A percentile compares a stretch with the other conserved stretches of the same genome.
These are phyloP conservation scores for Lithophane leautieri DNA, from an alignment of 2,888 invertebrate species.

Conservation along the genomic window DNA sequence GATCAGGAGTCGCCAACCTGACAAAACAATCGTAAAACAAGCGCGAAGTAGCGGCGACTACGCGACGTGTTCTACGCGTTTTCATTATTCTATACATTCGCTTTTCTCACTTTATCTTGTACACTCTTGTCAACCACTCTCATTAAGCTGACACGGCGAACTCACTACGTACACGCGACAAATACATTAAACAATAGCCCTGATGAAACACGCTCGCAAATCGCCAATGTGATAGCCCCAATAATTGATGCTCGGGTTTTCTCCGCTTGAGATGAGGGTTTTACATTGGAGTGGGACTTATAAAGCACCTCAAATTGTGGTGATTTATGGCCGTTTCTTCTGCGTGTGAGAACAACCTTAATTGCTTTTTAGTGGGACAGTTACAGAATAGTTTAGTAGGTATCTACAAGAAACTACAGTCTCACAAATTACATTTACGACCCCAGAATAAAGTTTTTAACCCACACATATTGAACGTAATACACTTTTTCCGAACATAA, in stretches of 20 bases:
- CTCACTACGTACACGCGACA: too few relatives aligned
- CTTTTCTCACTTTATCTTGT: too few relatives aligned
- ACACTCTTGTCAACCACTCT: too few relatives aligned
- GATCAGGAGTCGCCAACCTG: not conserved
- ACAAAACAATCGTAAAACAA: not conserved
- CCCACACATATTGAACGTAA: constrained; percentile 8
- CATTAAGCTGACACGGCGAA: too few relatives aligned
- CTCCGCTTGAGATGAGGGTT: too few relatives aligned
- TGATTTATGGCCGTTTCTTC: not conserved
- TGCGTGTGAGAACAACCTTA: not conserved
- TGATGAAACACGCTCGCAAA: too few relatives aligned
- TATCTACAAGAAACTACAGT: not conserved
- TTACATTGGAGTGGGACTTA: not conserved
- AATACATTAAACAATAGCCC: too few relatives aligned
- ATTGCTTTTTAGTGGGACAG: not conserved
- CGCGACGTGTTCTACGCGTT: too few relatives aligned
- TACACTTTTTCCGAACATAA: constrained; percentile 37
- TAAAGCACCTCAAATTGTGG: not conserved
- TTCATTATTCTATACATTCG: too few relatives aligned
- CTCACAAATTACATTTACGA: constrained; percentile 16
- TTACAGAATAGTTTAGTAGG: not conserved
- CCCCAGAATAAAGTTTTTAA: constrained; percentile 13
- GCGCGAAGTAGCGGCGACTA: too few relatives aligned
- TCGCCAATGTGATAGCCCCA: too few relatives aligned
- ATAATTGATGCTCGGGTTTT: not conserved